phyloP scores from a whole-genome alignment of 2,888 invertebrate genomes.

The Tridacna gigas region DNA sequence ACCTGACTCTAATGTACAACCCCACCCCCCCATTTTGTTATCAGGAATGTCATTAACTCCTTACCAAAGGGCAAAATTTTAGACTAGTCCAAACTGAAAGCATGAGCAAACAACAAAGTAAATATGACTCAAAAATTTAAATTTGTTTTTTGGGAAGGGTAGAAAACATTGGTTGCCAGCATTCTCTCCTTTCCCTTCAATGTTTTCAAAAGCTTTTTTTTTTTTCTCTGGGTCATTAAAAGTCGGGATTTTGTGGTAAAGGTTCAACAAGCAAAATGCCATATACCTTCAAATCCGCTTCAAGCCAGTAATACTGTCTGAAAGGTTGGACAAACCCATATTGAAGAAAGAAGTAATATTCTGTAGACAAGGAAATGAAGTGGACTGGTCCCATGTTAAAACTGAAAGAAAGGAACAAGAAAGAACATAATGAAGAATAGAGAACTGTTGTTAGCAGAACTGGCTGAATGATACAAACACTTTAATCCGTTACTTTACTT shows the following conservation, averaged over 20 bases:
- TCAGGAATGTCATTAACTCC: too few species aligned
- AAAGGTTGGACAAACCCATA: slow-evolving; percentile 91
- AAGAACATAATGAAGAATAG: too few species aligned
- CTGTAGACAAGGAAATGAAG: slow-evolving; percentile 96
- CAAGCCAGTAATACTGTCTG: slow-evolving; percentile 90
- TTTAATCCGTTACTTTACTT: too few species aligned
- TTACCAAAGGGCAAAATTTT: too few species aligned
- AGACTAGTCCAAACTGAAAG: too few species aligned
- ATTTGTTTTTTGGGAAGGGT: too few species aligned
- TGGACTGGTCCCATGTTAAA: slow-evolving; percentile 85
- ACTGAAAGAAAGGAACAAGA: slow-evolving; percentile 82
- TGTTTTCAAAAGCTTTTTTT: not conserved
- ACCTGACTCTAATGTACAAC: too few species aligned
- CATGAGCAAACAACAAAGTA: too few species aligned
- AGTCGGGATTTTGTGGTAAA: not conserved
- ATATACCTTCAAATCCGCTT: slow-evolving; percentile 89
- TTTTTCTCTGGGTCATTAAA: not conserved
- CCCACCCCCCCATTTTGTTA: too few species aligned
- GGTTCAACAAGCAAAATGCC: not conserved
- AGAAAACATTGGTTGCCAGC: not conserved
- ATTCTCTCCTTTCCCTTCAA: not conserved
- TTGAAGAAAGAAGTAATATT: slow-evolving; percentile 95
- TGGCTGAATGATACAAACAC: too few species aligned
- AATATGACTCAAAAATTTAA: too few species aligned
- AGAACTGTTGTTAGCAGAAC: too few species aligned